phyloP scores from a whole-genome alignment of 2,113 vertebrate genomes.

The Pelecanus crispus region DNA sequence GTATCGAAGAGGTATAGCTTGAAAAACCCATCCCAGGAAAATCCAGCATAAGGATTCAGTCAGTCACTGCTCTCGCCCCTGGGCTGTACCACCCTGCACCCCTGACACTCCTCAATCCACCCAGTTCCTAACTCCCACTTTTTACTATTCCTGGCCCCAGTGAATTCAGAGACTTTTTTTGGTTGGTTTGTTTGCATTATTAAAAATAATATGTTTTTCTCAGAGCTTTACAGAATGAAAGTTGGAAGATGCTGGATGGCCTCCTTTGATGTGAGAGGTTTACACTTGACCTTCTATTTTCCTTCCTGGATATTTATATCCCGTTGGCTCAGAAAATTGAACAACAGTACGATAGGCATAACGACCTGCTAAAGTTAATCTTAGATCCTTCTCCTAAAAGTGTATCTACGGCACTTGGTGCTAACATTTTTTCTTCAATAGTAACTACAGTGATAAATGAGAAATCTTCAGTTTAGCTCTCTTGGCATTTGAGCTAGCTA shows the following conservation, averaged over 20 bases:
- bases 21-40: not conserved
- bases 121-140: not conserved
- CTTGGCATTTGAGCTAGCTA: not conserved
- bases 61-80: not conserved
- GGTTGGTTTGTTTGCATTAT: not conserved
- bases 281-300: slow-evolving; percentile 12
- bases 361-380: not conserved
- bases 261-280: not conserved
- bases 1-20: not conserved
- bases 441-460: not conserved
- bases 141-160: not conserved
- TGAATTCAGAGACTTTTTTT: not conserved
- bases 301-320: slow-evolving; percentile 2
- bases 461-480: not conserved
- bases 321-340: not conserved
- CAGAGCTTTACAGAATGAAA: not conserved
- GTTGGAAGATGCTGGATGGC: not conserved
- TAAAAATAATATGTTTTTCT: not conserved
- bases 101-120: not conserved
- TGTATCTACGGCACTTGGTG: not conserved
- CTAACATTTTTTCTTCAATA: not conserved
- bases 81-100: not conserved
- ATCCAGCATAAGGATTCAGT: rapidly evolving
- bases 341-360: not conserved
- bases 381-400: not conserved